These are phyloP conservation scores for Tolypeutes matacus DNA, from an alignment of 2,797 vertebrate species.

Conservation along the genomic window DNA sequence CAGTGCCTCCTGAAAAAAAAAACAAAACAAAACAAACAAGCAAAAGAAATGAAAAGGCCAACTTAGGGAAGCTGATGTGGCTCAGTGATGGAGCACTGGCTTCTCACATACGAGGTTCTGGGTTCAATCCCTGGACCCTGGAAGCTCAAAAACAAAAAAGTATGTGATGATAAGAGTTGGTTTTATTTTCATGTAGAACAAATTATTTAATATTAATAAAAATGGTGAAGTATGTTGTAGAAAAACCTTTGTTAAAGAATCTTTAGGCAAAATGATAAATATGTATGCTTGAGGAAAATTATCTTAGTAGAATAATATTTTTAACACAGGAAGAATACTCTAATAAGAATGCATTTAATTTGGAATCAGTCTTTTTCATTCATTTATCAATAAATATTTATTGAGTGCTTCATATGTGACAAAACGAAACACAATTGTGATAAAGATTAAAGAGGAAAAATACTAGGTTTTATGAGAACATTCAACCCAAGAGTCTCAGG, in stretches of 20 bases:
- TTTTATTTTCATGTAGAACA: slow-evolving; percentile 46
- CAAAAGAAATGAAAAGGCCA: too few relatives aligned
- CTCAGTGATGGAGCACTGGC: too few relatives aligned
- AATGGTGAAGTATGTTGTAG: not conserved
- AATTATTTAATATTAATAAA: slow-evolving; percentile 73
- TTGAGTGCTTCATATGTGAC: not conserved
- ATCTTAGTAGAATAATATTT: not conserved
- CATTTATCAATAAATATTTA: not conserved
- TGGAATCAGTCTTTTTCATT: not conserved
- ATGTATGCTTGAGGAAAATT: slow-evolving; percentile 17
- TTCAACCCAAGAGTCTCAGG: not conserved
- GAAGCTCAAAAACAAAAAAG: too few relatives aligned
- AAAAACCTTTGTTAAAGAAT: not conserved
- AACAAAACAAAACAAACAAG: too few relatives aligned
- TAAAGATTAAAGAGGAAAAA: not conserved
- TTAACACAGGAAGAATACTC: not conserved
- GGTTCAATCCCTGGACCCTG: too few relatives aligned
- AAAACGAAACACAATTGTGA: not conserved
- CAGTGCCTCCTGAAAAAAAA: too few relatives aligned
- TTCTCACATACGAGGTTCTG: too few relatives aligned
- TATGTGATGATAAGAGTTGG: not conserved
- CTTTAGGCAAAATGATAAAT: slow-evolving; percentile 23
- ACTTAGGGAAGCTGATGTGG: too few relatives aligned
- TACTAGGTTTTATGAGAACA: not conserved
- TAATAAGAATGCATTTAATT: not conserved